Conservation (phyloP, 2,888 invertebrate species). For the Uloborus plumipes region DNA sequence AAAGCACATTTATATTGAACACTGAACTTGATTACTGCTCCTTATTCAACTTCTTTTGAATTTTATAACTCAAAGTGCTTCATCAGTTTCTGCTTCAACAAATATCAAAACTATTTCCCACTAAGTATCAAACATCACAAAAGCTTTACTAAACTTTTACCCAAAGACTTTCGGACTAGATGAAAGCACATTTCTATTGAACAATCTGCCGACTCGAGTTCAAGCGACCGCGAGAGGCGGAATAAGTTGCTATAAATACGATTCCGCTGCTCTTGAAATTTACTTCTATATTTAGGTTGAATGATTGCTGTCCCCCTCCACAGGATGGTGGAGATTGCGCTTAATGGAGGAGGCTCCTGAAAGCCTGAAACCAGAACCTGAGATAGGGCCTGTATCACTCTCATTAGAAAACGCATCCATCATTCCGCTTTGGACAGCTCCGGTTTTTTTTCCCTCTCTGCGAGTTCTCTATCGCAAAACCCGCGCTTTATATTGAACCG, state of each 20-base stretch:
- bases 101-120: no score
- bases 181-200: no score
- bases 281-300: slow-evolving; percentile 37
- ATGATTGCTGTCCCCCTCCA: slow-evolving; percentile 9
- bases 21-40: no score
- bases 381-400: slow-evolving; percentile 58
- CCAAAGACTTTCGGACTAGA: no score
- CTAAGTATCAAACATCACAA: no score
- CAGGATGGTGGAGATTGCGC: slow-evolving; percentile 52
- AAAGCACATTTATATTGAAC: no score
- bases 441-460: slow-evolving; percentile 17
- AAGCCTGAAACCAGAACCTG: slow-evolving; percentile 58
- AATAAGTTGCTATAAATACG: slow-evolving; percentile 48
- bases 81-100: no score
- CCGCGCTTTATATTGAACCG: slow-evolving; percentile 50
- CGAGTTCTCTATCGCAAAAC: slow-evolving; percentile 29
- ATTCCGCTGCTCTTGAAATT: slow-evolving; percentile 11
- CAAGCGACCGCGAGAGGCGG: slow-evolving; percentile 1
- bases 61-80: no score
- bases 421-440: slow-evolving; percentile 61
- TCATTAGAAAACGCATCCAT: slow-evolving; percentile 65
- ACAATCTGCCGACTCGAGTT: no score
- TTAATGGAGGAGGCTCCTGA: slow-evolving; percentile 53
- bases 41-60: no score
- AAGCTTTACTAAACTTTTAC: no score